Percentiles rank a stretch among this genome's conserved stretches.
Evolutionary conservation across 1,140 invertebrate species (phyloP).

Genomic region (Pinna nobilis): DNA sequence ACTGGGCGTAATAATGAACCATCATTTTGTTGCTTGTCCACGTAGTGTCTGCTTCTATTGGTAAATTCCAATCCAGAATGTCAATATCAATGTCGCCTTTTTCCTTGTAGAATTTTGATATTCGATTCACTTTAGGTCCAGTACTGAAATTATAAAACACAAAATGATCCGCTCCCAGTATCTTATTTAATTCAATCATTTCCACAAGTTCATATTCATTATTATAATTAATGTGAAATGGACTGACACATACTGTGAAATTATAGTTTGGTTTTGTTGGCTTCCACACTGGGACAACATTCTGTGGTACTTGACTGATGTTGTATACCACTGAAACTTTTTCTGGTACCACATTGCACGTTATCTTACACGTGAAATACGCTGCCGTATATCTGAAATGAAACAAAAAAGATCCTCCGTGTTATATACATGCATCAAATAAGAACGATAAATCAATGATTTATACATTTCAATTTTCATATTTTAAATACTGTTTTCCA

Average conservation of each 20-base stretch:
- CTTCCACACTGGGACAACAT: constrained; percentile 23
- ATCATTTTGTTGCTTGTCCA: constrained; percentile 22
- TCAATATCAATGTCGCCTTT: constrained; percentile 81
- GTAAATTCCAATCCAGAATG: constrained; percentile 87
- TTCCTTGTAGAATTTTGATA: constrained; percentile 83
- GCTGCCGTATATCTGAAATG: constrained; percentile 41
- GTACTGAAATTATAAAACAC: constrained; percentile 94
- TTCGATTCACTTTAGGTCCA: constrained; percentile 80
- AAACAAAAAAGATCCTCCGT: no score
- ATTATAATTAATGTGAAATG: constrained; percentile 92
- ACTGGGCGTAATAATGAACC: no score
- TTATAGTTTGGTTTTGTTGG: constrained; percentile 3
- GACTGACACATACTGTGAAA: constrained; percentile 88
- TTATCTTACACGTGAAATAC: constrained; percentile 26
- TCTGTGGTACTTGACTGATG: constrained; percentile 14
- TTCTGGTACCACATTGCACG: neutral
- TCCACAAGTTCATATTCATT: constrained; percentile 85
- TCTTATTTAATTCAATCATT: constrained; percentile 90
- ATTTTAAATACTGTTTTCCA: no score
- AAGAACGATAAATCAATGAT: no score
- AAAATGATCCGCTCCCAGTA: constrained; percentile 91
- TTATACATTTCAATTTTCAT: no score
- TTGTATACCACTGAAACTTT: constrained; percentile 23
- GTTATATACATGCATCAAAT: no score
- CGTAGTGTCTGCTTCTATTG: constrained; percentile 33